phyloP scores from a whole-genome alignment of 2,113 vertebrate genomes.

The Misgurnus mizolepis region DNA sequence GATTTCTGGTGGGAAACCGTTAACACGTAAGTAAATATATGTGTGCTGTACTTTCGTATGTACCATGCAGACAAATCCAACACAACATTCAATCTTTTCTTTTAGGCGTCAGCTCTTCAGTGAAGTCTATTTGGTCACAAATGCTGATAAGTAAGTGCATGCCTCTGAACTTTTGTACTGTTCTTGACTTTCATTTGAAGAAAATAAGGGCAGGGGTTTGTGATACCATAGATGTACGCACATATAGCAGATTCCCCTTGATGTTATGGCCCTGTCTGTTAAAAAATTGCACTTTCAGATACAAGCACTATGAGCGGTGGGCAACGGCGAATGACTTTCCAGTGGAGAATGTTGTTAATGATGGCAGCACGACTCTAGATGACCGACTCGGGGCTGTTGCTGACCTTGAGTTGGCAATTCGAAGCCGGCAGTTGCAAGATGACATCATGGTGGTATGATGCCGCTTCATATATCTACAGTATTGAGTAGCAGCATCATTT shows the following conservation, averaged over 20 bases:
- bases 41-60: neutral
- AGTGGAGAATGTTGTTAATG: slow-evolving; percentile 78
- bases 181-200: neutral
- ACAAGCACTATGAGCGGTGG: slow-evolving; percentile 83
- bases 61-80: neutral
- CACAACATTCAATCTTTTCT: neutral
- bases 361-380: slow-evolving; percentile 78
- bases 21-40: slow-evolving; percentile 71
- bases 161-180: neutral
- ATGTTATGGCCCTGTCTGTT: no score
- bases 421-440: slow-evolving; percentile 74
- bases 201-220: neutral
- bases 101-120: slow-evolving; percentile 79
- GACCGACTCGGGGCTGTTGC: slow-evolving; percentile 77
- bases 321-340: slow-evolving; percentile 83
- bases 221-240: no score
- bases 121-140: slow-evolving; percentile 81
- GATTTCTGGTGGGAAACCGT: slow-evolving; percentile 85
- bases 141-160: slow-evolving; percentile 80
- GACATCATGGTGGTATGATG: slow-evolving; percentile 79
- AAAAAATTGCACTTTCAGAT: slow-evolving; percentile 60
- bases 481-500: neutral
- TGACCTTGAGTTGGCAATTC: slow-evolving; percentile 76
- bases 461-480: neutral
- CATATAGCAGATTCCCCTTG: no score